Percentiles rank a stretch among this genome's conserved stretches.
phyloP scores from a whole-genome alignment of 2,888 invertebrate genomes.

The Plebejus melissa region DNA sequence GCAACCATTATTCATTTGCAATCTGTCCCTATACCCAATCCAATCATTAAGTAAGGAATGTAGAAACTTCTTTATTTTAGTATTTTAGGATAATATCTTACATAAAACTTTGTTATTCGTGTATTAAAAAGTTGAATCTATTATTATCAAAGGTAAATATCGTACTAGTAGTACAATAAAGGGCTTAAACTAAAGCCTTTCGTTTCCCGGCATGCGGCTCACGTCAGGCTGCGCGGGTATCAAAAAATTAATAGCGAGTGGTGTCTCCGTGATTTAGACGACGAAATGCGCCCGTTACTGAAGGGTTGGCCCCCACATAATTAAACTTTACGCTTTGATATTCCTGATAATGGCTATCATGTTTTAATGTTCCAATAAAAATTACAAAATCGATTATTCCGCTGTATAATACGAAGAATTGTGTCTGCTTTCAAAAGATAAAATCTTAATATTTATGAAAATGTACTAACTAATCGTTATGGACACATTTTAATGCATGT shows the following conservation, averaged over 20 bases:
- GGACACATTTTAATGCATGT: neutral
- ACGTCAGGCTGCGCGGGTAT: slow-evolving; percentile 37
- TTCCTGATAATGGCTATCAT: slow-evolving; percentile 46
- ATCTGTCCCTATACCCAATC: too few relatives aligned
- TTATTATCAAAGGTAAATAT: neutral
- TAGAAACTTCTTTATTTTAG: too few relatives aligned
- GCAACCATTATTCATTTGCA: too few relatives aligned
- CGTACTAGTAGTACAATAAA: neutral
- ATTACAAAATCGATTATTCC: slow-evolving; percentile 17
- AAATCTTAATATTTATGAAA: neutral
- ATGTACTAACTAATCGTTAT: neutral
- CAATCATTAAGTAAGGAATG: too few relatives aligned
- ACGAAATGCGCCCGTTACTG: slow-evolving; percentile 71
- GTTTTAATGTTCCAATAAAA: slow-evolving; percentile 35
- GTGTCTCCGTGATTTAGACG: slow-evolving; percentile 65
- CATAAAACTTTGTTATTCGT: too few relatives aligned
- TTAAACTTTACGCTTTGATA: slow-evolving; percentile 57
- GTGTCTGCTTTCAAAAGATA: neutral
- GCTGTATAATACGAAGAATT: neutral
- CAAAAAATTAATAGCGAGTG: slow-evolving; percentile 72
- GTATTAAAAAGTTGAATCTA: neutral
- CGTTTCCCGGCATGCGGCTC: neutral
- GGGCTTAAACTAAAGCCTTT: neutral
- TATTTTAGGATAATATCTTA: too few relatives aligned
- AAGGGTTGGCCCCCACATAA: slow-evolving; percentile 63